Base-by-base conservation (phyloP, 2,888 invertebrate genomes). In the Crepidodera aurea region DNA sequence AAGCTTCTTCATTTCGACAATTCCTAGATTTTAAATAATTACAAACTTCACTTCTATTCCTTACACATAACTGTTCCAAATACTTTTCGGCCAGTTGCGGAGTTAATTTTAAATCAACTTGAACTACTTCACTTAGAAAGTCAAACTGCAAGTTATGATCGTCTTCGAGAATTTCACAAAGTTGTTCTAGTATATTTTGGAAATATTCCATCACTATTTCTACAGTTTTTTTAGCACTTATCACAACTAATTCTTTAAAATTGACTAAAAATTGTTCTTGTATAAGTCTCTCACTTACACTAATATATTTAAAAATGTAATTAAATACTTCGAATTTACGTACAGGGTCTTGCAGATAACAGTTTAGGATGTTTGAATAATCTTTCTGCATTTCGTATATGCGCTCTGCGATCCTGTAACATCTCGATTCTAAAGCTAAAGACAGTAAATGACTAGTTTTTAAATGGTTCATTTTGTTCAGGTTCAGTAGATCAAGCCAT, bases 391-490 rank as follows among this genome's bases (percentile, higher is more conserved):
- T 83, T 77, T 89, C 88, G 73, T 91, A 86, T 48, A 92, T 78
- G 75, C 86, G 83, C 75, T 91, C 90, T 71, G 89, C 88, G 0
- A 92, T 90, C 64, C 86, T 85, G 74, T 86, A 90, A 77, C 91
- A 92, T 71, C 85, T 84, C 0, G 91, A 88, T 37, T 84, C 83
- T 65, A 87, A 82, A 0, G 91, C 90, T 71, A 88, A 81, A 37
- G 81, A 73, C 13, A 91, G 77, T 59, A 91, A 83, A 66, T 86
- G 82, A 27, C 85, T 84, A 61, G 83, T 82, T 60, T 86, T 83
- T 62, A 88, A 84, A 73, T 87, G 83, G 19, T 81, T 79, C 18
- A 90, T 80, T 48, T 87, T 84, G 68, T 88, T 84, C 61, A 86
- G 83, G n/a, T 84, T 82, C 8, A 92, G 79, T 25, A 92, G 79